These are phyloP conservation scores for Neogale vison DNA, from an alignment of 2,113 vertebrate species.

Conservation along the genomic window DNA sequence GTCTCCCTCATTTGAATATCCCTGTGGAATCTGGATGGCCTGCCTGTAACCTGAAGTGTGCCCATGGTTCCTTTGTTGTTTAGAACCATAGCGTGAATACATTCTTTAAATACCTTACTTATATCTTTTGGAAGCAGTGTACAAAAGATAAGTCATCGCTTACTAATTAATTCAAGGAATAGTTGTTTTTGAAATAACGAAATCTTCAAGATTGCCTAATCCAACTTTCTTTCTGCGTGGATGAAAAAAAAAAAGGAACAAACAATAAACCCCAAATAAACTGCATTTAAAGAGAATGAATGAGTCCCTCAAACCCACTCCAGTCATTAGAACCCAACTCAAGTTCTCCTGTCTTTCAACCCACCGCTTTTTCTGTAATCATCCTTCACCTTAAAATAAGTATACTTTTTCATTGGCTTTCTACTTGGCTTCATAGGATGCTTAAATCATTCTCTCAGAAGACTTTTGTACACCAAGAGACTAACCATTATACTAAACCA, in stretches of 20 bases:
- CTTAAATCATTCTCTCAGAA: conserved; percentile 32
- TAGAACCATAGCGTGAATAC: neutral
- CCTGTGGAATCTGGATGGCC: neutral
- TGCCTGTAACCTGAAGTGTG: neutral
- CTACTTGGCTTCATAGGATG: neutral
- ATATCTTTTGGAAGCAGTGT: conserved; percentile 19
- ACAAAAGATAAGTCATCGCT: conserved; percentile 7
- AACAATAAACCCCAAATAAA: neutral
- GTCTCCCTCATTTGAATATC: neutral
- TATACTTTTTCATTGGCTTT: conserved; percentile 29
- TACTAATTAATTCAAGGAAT: conserved; percentile 31
- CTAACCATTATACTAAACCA: neutral
- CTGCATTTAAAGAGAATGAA: neutral
- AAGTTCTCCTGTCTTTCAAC: neutral
- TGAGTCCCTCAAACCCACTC: conserved; percentile 17
- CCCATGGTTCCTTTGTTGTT: neutral
- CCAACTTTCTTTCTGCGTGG: neutral
- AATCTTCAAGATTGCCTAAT: neutral
- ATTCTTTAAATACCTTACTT: neutral
- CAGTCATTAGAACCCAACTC: neutral
- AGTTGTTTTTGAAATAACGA: conserved; percentile 33
- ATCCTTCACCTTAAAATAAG: conserved; percentile 21
- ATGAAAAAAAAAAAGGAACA: neutral
- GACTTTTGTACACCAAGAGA: neutral
- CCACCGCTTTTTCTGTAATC: neutral